A percentile compares a stretch with the other conserved stretches of the same genome.
These are phyloP conservation scores for Phaetusa simplex DNA, from an alignment of 2,113 vertebrate species.

Conservation along the genomic window DNA sequence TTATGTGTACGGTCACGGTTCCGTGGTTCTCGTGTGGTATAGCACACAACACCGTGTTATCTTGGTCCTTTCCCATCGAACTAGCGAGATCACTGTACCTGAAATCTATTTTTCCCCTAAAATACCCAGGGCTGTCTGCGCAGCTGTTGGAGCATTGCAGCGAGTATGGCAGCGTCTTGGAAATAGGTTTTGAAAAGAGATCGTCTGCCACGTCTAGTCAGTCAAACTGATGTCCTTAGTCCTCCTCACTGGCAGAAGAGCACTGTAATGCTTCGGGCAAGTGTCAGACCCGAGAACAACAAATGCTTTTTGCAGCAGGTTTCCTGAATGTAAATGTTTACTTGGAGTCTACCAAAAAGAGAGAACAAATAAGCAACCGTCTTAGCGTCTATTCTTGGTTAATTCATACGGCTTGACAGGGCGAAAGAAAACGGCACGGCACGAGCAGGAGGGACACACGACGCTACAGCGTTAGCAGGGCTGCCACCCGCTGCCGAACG, in stretches of 20 bases:
- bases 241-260: not conserved
- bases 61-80: not conserved
- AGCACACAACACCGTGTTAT: rapidly evolving
- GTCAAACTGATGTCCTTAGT: slow-evolving; percentile 10
- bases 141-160: not conserved
- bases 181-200: not conserved
- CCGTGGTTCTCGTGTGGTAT: not conserved
- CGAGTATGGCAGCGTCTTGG: not conserved
- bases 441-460: not conserved
- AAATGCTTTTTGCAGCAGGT: slow-evolving; percentile 27
- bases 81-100: not conserved
- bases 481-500: rapidly evolving
- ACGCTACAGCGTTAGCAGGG: not conserved
- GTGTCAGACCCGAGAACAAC: slow-evolving; percentile 7
- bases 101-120: not conserved
- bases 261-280: not conserved
- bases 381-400: not conserved
- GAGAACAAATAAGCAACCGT: not conserved
- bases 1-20: not conserved
- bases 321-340: not conserved
- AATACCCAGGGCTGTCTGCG: not conserved
- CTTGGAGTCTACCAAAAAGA: not conserved
- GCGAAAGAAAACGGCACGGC: not conserved
- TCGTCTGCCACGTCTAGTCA: not conserved
- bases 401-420: slow-evolving; percentile 11